phyloP scores from a whole-genome alignment of 2,113 vertebrate genomes.

The Tichodroma muraria region DNA sequence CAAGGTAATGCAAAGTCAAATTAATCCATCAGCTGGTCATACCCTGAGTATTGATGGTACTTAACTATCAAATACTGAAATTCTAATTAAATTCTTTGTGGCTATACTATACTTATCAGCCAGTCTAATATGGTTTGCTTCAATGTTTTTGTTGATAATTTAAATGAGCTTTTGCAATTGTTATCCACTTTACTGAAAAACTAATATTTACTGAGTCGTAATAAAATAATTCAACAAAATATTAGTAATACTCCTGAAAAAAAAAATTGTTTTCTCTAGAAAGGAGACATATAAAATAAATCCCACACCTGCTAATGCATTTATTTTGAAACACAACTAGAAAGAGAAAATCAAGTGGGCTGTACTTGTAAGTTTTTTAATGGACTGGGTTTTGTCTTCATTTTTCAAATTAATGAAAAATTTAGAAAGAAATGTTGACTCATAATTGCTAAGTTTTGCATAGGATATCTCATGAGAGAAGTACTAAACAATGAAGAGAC shows the following conservation, averaged over 20 bases:
- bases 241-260: neutral
- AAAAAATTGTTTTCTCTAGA: neutral
- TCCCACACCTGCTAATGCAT: neutral
- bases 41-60: neutral
- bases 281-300: neutral
- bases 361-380: neutral
- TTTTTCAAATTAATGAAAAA: neutral
- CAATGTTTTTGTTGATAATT: neutral
- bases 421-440: neutral
- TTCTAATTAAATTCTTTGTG: conserved; percentile 8
- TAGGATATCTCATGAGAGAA: neutral
- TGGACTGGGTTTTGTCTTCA: neutral
- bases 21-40: neutral
- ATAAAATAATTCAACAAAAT: neutral
- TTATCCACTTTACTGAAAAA: neutral
- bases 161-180: neutral
- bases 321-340: neutral
- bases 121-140: neutral
- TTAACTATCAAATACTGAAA: neutral
- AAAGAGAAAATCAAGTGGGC: neutral
- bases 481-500: neutral
- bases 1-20: neutral
- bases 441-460: neutral
- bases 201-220: neutral
- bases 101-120: neutral